Percentiles rank a stretch among this genome's conserved stretches.
These are phyloP conservation scores for Hemiprocne comata DNA, from an alignment of 2,113 vertebrate genomes.

Conservation along the genomic window DNA sequence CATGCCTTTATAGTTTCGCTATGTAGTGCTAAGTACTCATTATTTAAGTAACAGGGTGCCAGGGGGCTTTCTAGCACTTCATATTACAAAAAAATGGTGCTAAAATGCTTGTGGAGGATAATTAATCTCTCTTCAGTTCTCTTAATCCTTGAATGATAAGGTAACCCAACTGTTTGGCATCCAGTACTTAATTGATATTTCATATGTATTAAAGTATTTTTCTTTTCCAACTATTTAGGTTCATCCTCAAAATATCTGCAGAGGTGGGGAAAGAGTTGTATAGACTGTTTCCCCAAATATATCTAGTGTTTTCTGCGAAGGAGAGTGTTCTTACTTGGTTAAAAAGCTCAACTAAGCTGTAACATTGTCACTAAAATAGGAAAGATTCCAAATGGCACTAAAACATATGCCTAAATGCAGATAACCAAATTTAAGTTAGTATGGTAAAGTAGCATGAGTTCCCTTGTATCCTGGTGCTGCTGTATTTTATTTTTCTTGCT, in stretches of 20 bases:
- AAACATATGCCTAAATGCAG: background rate
- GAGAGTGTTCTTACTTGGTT: background rate
- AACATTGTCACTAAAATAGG: background rate
- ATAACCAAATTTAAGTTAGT: background rate
- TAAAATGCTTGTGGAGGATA: background rate
- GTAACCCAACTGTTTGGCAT: background rate
- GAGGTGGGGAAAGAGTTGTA: background rate
- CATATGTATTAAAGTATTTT: background rate
- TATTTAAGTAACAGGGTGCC: background rate
- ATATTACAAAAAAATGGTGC: background rate
- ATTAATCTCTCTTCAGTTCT: background rate
- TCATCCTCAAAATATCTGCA: background rate
- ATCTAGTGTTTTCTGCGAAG: background rate
- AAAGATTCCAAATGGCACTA: background rate
- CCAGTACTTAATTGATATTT: background rate
- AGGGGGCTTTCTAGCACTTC: background rate
- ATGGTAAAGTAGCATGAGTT: background rate
- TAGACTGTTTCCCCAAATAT: background rate
- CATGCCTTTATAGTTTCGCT: background rate
- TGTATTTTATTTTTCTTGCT: background rate
- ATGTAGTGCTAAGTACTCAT: fast-evolving
- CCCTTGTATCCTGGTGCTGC: background rate
- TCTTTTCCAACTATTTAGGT: background rate
- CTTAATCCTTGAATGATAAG: background rate
- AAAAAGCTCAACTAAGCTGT: background rate